Conservation (phyloP, 2,113 vertebrate genomes). For the Marmota flaviventris region DNA sequence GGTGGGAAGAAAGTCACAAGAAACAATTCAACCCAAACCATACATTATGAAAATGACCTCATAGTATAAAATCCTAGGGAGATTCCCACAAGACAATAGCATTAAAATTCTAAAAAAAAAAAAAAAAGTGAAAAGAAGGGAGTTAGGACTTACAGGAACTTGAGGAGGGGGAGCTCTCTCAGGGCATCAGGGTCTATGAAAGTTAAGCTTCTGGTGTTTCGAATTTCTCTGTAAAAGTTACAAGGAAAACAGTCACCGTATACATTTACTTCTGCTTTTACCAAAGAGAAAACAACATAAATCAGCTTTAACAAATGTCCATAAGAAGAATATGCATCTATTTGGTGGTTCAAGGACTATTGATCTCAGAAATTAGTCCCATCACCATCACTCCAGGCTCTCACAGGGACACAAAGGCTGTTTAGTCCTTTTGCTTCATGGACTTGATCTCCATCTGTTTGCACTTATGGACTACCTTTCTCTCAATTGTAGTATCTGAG, state of each 20-base stretch:
- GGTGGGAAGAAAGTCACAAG: not conserved
- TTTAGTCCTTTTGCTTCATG: not conserved
- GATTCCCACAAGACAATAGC: not conserved
- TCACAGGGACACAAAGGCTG: not conserved
- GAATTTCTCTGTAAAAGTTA: constrained; percentile 93
- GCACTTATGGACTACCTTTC: not conserved
- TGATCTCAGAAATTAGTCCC: not conserved
- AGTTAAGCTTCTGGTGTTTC: constrained; percentile 93
- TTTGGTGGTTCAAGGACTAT: not conserved
- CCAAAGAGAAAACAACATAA: constrained; percentile 41
- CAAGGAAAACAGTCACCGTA: constrained; percentile 23
- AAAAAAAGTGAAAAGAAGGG: not conserved
- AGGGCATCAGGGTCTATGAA: constrained; percentile 94
- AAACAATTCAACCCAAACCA: not conserved
- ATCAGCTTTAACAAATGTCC: not conserved
- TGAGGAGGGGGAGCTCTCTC: constrained; percentile 93
- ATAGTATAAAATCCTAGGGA: not conserved
- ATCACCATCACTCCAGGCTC: not conserved
- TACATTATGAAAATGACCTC: not conserved
- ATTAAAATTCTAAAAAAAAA: not conserved
- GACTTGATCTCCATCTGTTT: not conserved
- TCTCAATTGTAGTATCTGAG: not conserved
- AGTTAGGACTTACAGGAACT: constrained; percentile 94
- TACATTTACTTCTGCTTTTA: not conserved
- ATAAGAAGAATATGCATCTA: not conserved